Evolutionary conservation across 2,888 invertebrate species (phyloP), one percentile per base, ranked within the genome.

Genomic region (Microplitis deprimator): DNA sequence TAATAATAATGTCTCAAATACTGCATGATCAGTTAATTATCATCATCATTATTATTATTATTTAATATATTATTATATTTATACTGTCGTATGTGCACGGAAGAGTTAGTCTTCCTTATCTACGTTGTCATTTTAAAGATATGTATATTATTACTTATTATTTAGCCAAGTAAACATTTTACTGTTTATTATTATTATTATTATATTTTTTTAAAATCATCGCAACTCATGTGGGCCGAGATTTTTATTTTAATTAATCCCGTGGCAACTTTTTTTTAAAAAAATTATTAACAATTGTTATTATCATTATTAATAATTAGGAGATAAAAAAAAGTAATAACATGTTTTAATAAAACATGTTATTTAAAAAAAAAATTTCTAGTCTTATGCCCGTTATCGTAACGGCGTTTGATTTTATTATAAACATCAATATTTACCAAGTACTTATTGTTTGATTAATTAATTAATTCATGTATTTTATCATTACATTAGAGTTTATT

Each of bases 381-480:
- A 76, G 76, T 76, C 76, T 72, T 73, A 72, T 76, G 68, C 8
- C 62, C 40, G 72, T 62, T 62, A 38, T 38, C 7, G 20, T 17
- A 50, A 50, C 61, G 17, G 39, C 29, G n/a, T 6, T 40, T 61
- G 17, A 40, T n/a, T 72, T 62, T 61, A 71, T 59, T 59, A 17
- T 64, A 65, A 40, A 29, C 39, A 39, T 68, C 41, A 10, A 68
- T 16, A 72, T 61, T 16, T 29, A 72, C 16, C 20, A 38, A 76
- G 41, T 73, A 73, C 68, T 76, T 68, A 73, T 62, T 59, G 40
- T 40, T 70, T 13, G 17, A 40, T 62, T 29, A 29, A 29, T 29
- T 72, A 38, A 16, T 62, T 72, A 40, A 73, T 17, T 20, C 13
- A 72, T 73, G 69, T 76, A 71, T 68, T 61, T 72, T 20, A 60